Evolutionary conservation across 2,888 invertebrate genomes (phyloP), one percentile per base, ranked within the genome.

Genomic region (Tuberolachnus salignus): DNA sequence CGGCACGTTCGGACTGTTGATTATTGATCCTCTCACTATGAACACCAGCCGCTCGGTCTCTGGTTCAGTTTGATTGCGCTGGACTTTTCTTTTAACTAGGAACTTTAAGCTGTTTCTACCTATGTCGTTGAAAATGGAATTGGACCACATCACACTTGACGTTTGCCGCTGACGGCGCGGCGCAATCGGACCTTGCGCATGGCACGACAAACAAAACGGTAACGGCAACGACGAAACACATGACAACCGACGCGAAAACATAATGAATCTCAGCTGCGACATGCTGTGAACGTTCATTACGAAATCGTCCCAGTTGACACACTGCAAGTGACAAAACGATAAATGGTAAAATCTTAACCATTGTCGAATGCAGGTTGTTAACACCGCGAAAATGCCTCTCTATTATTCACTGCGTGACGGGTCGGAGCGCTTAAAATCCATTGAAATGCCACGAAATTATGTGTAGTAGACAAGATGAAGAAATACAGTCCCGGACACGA

Each of bases 1-100:
- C 10, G 51, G 61, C 51, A 78, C 78, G 69, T 44, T 69, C 42
- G 42, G 67, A 23, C 78, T 78, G 9, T 78, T 78, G 3, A 78
- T 57, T 69, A 78, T 78, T 19, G 78, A 69, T 59, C 78, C 78
- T 59, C 59, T 57, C 9, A 34, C 78, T 13, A 78, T 69, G 23
- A 78, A 78, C 13, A 78, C 59, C 59, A 78, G 49, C 1, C 34
- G 46, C 19, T n/a, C 21, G n/a, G 44, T 61, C 69, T 78, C 11
- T 78, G 57, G 13, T 78, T 69, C 14, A 69, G 59, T 16, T 78
- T 69, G 9, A 78, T 78, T 1, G n/a, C n/a, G 42, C 69, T 78
- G 3, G 78, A 69, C 14, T 69, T 69, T 10, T 59, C 59, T 51
- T 78, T 69, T 21, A 78, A 59, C 19, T 49, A 8, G 49, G n/a